A percentile compares a stretch with the other conserved stretches of the same genome.
Evolutionary conservation across 2,797 vertebrate genomes (phyloP).

Genomic region (Bufotes viridis): DNA sequence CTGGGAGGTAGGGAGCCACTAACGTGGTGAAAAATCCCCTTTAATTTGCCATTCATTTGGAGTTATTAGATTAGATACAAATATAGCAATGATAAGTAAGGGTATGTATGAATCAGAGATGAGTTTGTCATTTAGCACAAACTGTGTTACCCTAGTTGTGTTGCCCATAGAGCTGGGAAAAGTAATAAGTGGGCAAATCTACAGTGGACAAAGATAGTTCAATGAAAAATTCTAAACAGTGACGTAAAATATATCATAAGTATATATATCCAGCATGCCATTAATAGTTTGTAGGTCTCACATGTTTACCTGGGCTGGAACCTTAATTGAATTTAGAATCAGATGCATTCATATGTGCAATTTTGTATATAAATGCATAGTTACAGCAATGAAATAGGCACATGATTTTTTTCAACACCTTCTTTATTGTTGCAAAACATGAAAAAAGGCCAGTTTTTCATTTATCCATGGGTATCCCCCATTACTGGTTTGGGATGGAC

Average conservation of each 20-base stretch:
- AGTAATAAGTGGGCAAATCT: neutral
- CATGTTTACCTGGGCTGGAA: neutral
- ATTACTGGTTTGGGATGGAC: constrained; percentile 53
- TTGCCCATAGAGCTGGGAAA: neutral
- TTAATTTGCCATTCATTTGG: too few species aligned
- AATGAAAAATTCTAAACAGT: neutral
- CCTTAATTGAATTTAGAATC: neutral
- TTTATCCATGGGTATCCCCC: constrained; percentile 60
- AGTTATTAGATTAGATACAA: too few species aligned
- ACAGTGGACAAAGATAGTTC: neutral
- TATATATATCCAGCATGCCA: neutral
- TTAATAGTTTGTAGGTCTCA: neutral
- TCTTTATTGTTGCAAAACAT: constrained; percentile 63
- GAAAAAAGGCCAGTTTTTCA: constrained; percentile 54
- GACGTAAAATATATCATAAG: neutral
- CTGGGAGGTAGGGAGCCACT: too few species aligned
- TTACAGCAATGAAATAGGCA: constrained; percentile 40
- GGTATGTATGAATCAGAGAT: neutral
- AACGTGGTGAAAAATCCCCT: too few species aligned
- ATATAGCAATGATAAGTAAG: too few species aligned
- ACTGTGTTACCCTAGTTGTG: neutral
- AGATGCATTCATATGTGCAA: neutral
- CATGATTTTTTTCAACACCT: constrained; percentile 44
- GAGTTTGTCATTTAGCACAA: neutral
- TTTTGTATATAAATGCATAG: neutral